Percentiles rank a stretch among this genome's conserved stretches.
Evolutionary conservation across 2,888 invertebrate species (phyloP).

Genomic region (Hipparchia semele): DNA sequence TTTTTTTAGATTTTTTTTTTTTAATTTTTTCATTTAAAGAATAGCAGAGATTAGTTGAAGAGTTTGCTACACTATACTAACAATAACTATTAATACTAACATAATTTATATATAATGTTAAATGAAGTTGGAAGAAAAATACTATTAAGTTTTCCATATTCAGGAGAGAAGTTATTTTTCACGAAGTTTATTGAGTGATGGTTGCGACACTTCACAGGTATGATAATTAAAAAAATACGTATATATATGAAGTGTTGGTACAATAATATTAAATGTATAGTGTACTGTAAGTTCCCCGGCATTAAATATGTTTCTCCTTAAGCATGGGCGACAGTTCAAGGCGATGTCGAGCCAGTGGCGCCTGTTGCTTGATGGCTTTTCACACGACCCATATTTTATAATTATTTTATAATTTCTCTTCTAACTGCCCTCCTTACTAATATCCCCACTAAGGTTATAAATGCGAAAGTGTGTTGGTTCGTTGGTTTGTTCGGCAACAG

Average conservation of each 20-base stretch:
- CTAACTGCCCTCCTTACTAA: not conserved
- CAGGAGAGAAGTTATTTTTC: too few species aligned
- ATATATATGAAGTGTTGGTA: not conserved
- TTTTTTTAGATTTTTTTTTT: too few species aligned
- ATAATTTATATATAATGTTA: too few species aligned
- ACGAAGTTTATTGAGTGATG: not conserved
- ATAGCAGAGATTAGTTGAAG: too few species aligned
- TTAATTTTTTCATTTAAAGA: too few species aligned
- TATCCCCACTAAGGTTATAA: not conserved
- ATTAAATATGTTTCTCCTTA: slow-evolving; percentile 69
- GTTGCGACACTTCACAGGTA: slow-evolving; percentile 6
- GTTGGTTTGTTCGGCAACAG: too few species aligned
- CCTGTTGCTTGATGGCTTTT: slow-evolving; percentile 39
- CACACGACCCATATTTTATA: slow-evolving; percentile 29
- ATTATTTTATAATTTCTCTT: not conserved
- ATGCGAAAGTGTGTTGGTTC: too few species aligned
- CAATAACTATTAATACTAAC: too few species aligned
- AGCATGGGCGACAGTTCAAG: slow-evolving; percentile 69
- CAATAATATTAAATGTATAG: slow-evolving; percentile 2
- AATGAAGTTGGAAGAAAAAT: too few species aligned
- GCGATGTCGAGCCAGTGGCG: slow-evolving; percentile 48
- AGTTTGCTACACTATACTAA: too few species aligned
- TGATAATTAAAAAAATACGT: not conserved
- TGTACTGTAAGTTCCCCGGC: slow-evolving; percentile 49
- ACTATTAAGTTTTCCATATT: too few species aligned